Percentiles rank a stretch among this genome's conserved stretches.
Conservation (phyloP, 2,113 vertebrate genomes). For the Enhydra lutris region DNA sequence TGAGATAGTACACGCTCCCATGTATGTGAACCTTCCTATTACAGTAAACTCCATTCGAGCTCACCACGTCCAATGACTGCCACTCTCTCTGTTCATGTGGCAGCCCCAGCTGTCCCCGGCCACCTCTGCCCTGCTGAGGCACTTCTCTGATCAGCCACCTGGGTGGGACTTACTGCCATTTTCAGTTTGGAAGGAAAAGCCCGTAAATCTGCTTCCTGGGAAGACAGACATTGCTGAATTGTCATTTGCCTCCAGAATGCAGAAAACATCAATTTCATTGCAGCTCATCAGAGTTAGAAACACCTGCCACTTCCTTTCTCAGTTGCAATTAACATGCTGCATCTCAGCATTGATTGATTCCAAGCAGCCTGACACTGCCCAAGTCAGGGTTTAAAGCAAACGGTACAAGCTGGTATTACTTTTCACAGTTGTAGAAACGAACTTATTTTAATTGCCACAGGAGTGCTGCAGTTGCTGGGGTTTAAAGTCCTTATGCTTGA, state of each 20-base stretch:
- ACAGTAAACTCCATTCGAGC: constrained; percentile 49
- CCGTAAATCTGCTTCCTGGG: constrained; percentile 69
- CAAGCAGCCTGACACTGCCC: constrained; percentile 47
- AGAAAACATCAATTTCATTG: constrained; percentile 71
- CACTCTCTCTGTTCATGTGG: not conserved
- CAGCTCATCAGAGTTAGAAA: constrained; percentile 63
- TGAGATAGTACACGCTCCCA: constrained; percentile 59
- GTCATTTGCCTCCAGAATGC: constrained; percentile 54
- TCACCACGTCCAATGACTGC: constrained; percentile 5
- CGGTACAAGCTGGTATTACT: constrained; percentile 47
- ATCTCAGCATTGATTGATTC: constrained; percentile 65
- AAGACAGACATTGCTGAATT: constrained; percentile 55
- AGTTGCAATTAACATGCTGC: constrained; percentile 61
- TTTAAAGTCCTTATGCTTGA: not conserved
- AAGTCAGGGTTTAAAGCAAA: constrained; percentile 63
- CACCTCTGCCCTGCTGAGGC: constrained; percentile 26
- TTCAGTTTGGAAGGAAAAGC: constrained; percentile 66
- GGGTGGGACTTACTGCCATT: constrained; percentile 65
- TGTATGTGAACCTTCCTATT: constrained; percentile 51
- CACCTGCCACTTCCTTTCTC: constrained; percentile 71
- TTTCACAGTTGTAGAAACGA: constrained; percentile 66
- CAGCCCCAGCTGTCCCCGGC: constrained; percentile 26
- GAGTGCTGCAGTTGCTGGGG: not conserved
- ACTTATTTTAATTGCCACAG: constrained; percentile 50
- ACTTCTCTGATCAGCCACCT: constrained; percentile 62